Conservation (phyloP, 2,113 vertebrate genomes). For the Asarcornis scutulata region DNA sequence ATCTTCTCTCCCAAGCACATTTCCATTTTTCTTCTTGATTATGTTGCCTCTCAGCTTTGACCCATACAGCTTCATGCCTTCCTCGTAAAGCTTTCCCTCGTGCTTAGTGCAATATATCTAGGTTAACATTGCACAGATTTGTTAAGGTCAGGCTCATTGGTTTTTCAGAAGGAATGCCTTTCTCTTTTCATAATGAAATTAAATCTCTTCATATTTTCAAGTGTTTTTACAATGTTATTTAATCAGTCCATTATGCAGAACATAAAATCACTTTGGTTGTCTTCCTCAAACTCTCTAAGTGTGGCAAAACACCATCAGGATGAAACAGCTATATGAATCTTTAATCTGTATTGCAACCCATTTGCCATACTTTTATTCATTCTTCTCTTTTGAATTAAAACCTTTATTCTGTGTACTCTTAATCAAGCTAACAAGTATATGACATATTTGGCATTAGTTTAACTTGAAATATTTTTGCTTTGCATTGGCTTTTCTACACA, state of each 20-base stretch:
- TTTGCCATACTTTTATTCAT: neutral
- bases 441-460: neutral
- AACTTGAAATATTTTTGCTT: neutral
- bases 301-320: neutral
- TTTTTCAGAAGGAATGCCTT: neutral
- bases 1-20: neutral
- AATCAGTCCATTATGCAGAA: slow-evolving; percentile 14
- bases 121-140: neutral
- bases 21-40: neutral
- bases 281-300: neutral
- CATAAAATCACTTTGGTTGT: neutral
- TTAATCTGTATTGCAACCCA: neutral
- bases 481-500: neutral
- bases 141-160: neutral
- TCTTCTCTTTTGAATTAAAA: neutral
- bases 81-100: neutral
- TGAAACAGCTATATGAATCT: neutral
- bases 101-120: neutral
- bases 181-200: neutral
- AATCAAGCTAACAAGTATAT: neutral
- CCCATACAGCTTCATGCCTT: neutral
- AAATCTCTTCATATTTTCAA: neutral
- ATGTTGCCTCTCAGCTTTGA: neutral
- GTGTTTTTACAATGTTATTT: neutral
- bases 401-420: neutral